Base-by-base conservation (phyloP, 2,888 invertebrate genomes). In the Cheilosia pagana region DNA sequence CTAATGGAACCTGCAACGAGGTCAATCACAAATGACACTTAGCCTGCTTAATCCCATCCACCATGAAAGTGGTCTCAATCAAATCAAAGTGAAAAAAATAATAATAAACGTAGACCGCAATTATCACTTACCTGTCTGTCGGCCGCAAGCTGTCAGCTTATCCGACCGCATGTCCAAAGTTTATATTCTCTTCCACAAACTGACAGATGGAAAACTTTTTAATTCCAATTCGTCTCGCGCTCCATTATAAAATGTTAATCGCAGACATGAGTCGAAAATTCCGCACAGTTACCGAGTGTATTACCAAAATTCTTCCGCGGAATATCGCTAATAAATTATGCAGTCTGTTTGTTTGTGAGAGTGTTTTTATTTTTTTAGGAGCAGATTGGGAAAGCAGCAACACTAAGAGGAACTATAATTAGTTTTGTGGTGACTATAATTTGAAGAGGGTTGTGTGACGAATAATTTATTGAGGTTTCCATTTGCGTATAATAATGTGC, bases 81-180 rank as follows among this genome's bases (percentile, higher is more conserved):
- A 67, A 76, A 43, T 5, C 6, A 53, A 53, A 50, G 43, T 16
- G 0, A 35, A 57, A 35, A 31, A 59, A 59, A 50, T 50, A 21
- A 57, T n/a, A 35, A 28, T 3, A 59, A 50, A 41, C 59, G 16
- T 28, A 39, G 28, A 75, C 67, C 60, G 45, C 76, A 76, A 68
- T 76, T 76, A 76, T 76, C 76, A 60, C 60, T 76, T 68, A 68
- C 59, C 67, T 76, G 76, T 35, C 67, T 76, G 76, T 35, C 76
- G 25, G 52, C 60, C 60, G 60, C 59, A 76, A 60, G 60, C 31
- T 68, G 76, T 76, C 76, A 68, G 76, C 60, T 76, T 76, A 67
- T 60, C 60, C 52, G 23, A 31, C 21, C 19, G 76, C 59, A 67
- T 53, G 59, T 76, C 53, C 16, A 60, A 68, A 67, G 43, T 76